Conservation (phyloP, 2,888 invertebrate genomes). For the Sycophila texana region DNA sequence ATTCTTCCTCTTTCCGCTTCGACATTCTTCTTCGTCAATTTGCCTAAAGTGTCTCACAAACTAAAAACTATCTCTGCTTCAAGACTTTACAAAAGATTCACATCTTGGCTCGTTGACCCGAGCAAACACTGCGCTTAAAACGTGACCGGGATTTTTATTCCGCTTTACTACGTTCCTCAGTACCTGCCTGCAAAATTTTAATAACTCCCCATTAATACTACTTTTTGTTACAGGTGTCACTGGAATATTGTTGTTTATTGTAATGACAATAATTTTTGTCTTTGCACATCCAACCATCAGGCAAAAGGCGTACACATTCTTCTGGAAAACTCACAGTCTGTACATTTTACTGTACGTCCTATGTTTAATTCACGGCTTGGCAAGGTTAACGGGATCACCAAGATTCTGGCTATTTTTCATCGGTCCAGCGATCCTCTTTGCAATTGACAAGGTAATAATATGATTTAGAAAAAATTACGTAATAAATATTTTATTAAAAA, state of each 20-base stretch:
- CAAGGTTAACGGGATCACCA: constrained; percentile 92
- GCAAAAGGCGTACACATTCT: constrained; percentile 95
- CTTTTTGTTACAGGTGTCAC: constrained; percentile 82
- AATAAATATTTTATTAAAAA: too few relatives aligned
- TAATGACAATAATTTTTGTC: constrained; percentile 97
- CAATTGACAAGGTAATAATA: constrained; percentile 86
- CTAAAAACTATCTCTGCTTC: constrained; percentile 19
- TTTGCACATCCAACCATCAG: constrained; percentile 96
- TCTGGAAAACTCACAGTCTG: constrained; percentile 95
- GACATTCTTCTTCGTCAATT: constrained; percentile 2
- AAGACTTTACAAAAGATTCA: not conserved
- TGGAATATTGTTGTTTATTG: constrained; percentile 90
- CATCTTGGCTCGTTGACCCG: constrained; percentile 39
- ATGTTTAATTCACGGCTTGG: constrained; percentile 92
- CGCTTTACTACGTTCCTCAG: constrained; percentile 4
- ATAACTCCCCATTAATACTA: constrained; percentile 4
- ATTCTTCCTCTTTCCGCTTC: constrained; percentile 28
- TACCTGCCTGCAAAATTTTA: constrained; percentile 2
- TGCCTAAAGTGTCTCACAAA: constrained; percentile 25
- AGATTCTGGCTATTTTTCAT: constrained; percentile 96
- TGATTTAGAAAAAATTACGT: too few relatives aligned
- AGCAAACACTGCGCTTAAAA: constrained; percentile 11
- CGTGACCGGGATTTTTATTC: constrained; percentile 48
- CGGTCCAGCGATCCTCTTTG: constrained; percentile 92
- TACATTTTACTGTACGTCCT: constrained; percentile 91